Base-by-base conservation (phyloP, 2,888 invertebrate species). In the Pachymerium ferrugineum region DNA sequence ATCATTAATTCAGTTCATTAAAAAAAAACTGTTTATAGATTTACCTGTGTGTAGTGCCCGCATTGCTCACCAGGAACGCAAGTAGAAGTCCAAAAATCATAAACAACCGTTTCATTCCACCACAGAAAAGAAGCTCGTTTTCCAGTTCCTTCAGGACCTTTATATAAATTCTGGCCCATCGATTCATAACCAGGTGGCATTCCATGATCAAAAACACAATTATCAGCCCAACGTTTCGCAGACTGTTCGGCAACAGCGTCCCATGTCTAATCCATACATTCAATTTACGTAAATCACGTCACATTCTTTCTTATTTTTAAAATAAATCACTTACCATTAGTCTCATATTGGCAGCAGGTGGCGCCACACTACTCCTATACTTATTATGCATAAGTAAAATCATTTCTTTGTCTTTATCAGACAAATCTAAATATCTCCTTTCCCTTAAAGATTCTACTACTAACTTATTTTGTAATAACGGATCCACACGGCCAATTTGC, bases 291-390 rank as follows among this genome's bases (percentile, higher is more conserved):
- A 35, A 12, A 35, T 19, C 22, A 10, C 54, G 8, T 54, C 22
- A 8, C 8, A 5, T 10, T 6, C 16, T 54, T 8, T 54, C 22
- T 6, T 54, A n/a, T 10, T 54, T 8, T 19, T 10, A 54, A 54
- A 54, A 19, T 19, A 54, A 54, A 6, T 8, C 4, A 54, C 16
- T 54, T 62, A 12, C 62, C 62, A 62, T 62, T 2, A 62, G 62
- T 62, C 62, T 62, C 62, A 62, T 62, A 28, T 62, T 19, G 16
- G 62, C 62, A 62, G 62, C 62, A 25, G 62, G 62, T 62, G 62
- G 62, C 12, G 25, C 10, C 22, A 62, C 62, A 1, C 1, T 10
- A 28, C 62, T 62, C 14, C 62, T 22, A 28, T 62, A 62, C 28
- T 1, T 14, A 62, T 62, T 62, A 8, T 62, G 62, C 2, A 62